A percentile compares a stretch with the other conserved stretches of the same genome.
These are phyloP conservation scores for Glyptemys insculpta DNA, from an alignment of 2,797 vertebrate species.

Conservation along the genomic window DNA sequence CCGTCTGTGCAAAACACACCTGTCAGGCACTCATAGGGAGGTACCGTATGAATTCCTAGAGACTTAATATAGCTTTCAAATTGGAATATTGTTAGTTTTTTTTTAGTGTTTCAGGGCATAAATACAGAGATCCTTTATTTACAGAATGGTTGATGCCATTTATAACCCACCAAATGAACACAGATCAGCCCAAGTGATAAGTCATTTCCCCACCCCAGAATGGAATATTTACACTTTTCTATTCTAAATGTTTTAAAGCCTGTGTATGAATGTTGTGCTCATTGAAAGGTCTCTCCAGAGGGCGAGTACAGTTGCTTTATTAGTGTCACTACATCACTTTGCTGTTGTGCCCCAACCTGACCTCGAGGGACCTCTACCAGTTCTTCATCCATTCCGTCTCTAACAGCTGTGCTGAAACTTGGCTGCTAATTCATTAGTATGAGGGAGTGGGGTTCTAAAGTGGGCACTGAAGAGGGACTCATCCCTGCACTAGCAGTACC, in stretches of 20 bases:
- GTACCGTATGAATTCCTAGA: slow-evolving; percentile 68
- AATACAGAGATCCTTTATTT: background rate
- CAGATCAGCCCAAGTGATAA: background rate
- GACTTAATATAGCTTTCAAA: background rate
- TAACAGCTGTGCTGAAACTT: background rate
- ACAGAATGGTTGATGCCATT: fast-evolving
- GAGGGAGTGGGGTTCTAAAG: background rate
- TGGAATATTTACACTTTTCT: background rate
- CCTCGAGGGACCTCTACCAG: background rate
- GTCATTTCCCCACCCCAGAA: background rate
- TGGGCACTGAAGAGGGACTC: background rate
- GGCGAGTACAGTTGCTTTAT: background rate
- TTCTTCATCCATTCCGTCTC: background rate
- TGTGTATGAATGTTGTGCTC: background rate
- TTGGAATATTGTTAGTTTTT: background rate
- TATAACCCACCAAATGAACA: background rate
- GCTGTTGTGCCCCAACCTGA: background rate
- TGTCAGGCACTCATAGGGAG: slow-evolving; percentile 81
- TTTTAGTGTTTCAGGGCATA: background rate
- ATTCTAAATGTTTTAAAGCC: background rate
- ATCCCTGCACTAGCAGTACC: background rate
- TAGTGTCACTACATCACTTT: background rate
- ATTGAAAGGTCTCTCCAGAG: background rate
- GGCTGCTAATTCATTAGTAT: background rate
- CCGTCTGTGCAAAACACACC: slow-evolving; percentile 78